Conservation (phyloP, 2,797 vertebrate genomes). For the Gymnocypris eckloni region DNA sequence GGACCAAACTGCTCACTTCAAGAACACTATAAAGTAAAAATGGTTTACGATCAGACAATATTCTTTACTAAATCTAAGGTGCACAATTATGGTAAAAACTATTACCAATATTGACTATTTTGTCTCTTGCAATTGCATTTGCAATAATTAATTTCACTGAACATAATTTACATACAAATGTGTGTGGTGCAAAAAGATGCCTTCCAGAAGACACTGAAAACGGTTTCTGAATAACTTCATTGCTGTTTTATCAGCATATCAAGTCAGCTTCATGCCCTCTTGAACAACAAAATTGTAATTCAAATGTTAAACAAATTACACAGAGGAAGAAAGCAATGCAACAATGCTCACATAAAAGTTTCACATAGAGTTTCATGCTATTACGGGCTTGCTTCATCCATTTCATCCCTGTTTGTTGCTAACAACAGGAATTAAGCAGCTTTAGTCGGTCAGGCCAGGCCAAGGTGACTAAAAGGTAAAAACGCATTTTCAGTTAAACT, state of each 20-base stretch:
- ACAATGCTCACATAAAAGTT: neutral
- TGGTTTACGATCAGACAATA: neutral
- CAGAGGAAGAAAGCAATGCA: neutral
- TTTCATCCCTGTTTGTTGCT: constrained; percentile 41
- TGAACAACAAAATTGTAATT: neutral
- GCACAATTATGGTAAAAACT: neutral
- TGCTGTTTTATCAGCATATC: neutral
- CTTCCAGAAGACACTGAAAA: neutral
- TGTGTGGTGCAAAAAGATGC: neutral
- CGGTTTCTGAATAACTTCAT: neutral
- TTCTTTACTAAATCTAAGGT: neutral
- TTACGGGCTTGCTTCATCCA: constrained; percentile 7
- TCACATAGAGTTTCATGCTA: neutral
- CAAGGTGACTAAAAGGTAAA: constrained; percentile 50
- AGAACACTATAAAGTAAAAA: too few species aligned
- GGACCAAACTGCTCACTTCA: too few species aligned
- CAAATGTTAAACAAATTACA: neutral
- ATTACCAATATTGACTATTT: neutral
- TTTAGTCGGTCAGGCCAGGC: constrained; percentile 53
- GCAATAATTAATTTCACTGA: neutral
- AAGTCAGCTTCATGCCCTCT: neutral
- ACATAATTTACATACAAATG: neutral
- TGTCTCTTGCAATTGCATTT: neutral
- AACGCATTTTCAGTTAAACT: too few species aligned
- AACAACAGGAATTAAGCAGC: constrained; percentile 42